Evolutionary conservation across 1,140 invertebrate genomes (phyloP), one percentile per base, ranked within the genome.

Genomic region (Heliconius congener): DNA sequence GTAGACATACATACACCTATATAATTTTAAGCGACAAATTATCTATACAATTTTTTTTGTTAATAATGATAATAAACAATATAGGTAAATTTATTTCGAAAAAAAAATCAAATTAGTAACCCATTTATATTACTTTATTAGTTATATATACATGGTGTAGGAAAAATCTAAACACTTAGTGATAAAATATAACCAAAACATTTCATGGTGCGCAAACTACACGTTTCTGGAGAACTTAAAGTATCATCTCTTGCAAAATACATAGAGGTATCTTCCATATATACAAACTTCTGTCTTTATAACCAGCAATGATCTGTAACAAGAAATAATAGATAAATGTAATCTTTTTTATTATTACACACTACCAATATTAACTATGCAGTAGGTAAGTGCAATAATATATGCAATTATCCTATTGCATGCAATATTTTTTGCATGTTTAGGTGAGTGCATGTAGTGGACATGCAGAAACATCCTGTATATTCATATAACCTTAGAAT

Each of bases 301-400:
- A 96, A 37, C 96, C 96, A n/a, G 95, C 96, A 81, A 96, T 96
- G 23, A 96, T 96, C 96, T 96, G 91, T 42, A 94, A 87, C 86
- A 85, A 85, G 84, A 70, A 85, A 71, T 60, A 23, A 11, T 60
- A 55, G 16, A 57, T 23, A 52, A 18, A 52, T 18, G 5, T 52
- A 50, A 50, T 18, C 1, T 4, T 50, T 16, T 50, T 50, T 34
- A 34, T 3, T 3, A 46, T 0, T 46, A 11, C 39, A 55, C 19
- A 18, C 66, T 16, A 16, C 3, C 19, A 23, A 57, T 34, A 30
- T 57, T 11, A 57, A 23, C 18, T 52, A 52, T 52, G 18, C 50
- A 52, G 5, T 23, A 23, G 23, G 23, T 23, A 23, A 23, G 23
- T 23, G 23, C 23, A 23, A 23, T 23, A 23, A 0, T 23, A 23